Percentiles rank a stretch among this genome's conserved stretches.
Conservation (phyloP, 2,113 vertebrate genomes). For the Zosterops japonicus region DNA sequence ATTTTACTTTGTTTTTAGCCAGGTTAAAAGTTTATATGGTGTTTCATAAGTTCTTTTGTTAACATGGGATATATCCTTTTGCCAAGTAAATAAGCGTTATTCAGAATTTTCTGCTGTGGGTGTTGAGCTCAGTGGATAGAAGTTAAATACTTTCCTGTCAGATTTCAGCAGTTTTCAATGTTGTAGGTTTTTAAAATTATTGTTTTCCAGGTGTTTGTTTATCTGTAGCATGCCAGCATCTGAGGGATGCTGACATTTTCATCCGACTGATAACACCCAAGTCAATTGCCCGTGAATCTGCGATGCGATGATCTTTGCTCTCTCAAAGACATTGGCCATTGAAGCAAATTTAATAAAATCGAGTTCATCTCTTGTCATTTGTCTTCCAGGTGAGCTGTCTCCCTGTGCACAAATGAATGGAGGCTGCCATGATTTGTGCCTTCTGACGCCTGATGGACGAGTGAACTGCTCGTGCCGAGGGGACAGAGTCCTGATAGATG, state of each 20-base stretch:
- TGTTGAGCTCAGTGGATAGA: not conserved
- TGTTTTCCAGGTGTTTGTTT: not conserved
- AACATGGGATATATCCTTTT: not conserved
- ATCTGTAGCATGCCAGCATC: not conserved
- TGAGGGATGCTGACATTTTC: not conserved
- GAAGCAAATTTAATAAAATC: constrained; percentile 19
- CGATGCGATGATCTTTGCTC: not conserved
- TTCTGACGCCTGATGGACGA: constrained; percentile 87
- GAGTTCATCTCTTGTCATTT: not conserved
- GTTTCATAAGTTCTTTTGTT: not conserved
- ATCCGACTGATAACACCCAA: not conserved
- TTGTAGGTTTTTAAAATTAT: not conserved
- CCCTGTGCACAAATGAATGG: constrained; percentile 89
- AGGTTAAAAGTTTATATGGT: not conserved
- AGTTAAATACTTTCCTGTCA: not conserved
- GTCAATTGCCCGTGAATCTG: not conserved
- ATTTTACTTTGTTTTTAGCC: not conserved
- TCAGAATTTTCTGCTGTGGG: not conserved
- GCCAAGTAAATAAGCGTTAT: not conserved
- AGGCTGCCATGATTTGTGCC: constrained; percentile 94
- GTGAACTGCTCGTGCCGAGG: constrained; percentile 95
- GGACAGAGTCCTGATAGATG: constrained; percentile 88
- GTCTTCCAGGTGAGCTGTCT: constrained; percentile 88
- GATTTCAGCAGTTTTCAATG: not conserved
- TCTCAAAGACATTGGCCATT: not conserved